A percentile compares a stretch with the other conserved stretches of the same genome.
Evolutionary conservation across 92 coral and sea anemone genomes (phyloP).

Genomic region (Hydrozoanthus gracilis): DNA sequence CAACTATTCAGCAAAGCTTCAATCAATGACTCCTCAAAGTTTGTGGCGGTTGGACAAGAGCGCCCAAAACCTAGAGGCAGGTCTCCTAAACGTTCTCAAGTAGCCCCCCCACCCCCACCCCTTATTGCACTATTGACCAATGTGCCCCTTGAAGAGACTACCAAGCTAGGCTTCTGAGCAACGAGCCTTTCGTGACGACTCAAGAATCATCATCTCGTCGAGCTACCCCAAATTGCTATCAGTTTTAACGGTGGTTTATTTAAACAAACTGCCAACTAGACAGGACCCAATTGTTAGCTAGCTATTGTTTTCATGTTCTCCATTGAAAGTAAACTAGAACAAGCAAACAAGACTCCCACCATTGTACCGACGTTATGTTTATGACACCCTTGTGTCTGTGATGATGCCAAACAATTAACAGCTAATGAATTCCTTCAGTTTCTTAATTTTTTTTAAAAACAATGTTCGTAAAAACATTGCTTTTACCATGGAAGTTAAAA

Average conservation of each 20-base stretch:
- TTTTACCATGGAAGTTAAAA: no score
- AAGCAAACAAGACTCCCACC: neutral
- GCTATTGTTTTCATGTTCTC: neutral
- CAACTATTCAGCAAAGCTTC: neutral
- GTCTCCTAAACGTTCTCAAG: neutral
- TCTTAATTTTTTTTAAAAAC: no score
- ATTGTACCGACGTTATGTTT: neutral
- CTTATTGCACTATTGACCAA: no score
- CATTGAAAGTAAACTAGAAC: neutral
- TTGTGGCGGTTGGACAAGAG: neutral
- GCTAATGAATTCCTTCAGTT: no score
- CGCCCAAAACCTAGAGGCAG: neutral
- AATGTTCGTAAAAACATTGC: no score
- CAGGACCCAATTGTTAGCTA: neutral
- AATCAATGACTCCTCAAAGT: neutral
- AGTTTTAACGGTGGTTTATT: neutral
- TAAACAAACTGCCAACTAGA: neutral
- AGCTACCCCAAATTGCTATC: neutral
- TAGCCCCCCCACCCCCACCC: no score
- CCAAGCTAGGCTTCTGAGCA: no score
- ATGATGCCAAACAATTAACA: no score
- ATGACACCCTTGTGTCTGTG: neutral
- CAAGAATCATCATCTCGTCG: no score
- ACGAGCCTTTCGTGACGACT: no score
- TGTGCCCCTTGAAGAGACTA: no score